Percentiles rank a stretch among this genome's conserved stretches.
Evolutionary conservation across 1,140 invertebrate genomes (phyloP).

Genomic region (Drosophila fuyamai): DNA sequence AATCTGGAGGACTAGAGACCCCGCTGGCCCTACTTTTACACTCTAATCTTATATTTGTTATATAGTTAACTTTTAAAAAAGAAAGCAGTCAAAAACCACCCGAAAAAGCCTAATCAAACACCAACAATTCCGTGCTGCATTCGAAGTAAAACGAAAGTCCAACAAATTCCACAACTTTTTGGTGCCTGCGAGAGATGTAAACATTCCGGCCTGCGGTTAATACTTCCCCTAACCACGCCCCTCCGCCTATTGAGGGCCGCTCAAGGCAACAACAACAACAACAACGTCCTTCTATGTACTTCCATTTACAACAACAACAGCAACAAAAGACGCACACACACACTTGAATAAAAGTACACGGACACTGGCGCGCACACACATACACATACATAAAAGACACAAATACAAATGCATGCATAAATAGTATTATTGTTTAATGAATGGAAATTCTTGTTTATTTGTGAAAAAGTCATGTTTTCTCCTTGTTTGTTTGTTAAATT

Average conservation of each 20-base stretch:
- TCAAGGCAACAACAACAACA: conserved; percentile 20
- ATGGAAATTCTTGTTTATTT: conserved; percentile 83
- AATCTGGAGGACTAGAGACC: conserved; percentile 97
- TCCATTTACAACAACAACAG: conserved; percentile 45
- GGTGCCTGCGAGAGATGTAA: conserved; percentile 62
- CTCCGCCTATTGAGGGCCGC: conserved; percentile 6
- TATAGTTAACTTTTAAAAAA: conserved; percentile 80
- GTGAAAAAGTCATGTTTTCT: conserved; percentile 83
- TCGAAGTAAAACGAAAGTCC: conserved; percentile 43
- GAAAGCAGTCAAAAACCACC: conserved; percentile 49
- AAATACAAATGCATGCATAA: conserved; percentile 77
- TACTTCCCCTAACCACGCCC: conserved; percentile 38
- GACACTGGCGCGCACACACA: conserved; percentile 16
- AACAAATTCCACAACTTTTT: conserved; percentile 57
- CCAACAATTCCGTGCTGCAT: conserved; percentile 57
- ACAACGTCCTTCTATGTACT: conserved; percentile 75
- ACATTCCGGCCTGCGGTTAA: conserved; percentile 79
- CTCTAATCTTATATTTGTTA: conserved; percentile 81
- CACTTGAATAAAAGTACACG: conserved; percentile 27
- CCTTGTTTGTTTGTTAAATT: conserved; percentile 82
- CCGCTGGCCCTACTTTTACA: conserved; percentile 68
- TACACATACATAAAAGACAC: conserved; percentile 46
- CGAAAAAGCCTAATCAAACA: conserved; percentile 45
- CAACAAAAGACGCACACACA: conserved; percentile 45
- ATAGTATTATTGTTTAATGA: conserved; percentile 83